Conservation (phyloP, 2,888 invertebrate species). For the Dynastes tityus region DNA sequence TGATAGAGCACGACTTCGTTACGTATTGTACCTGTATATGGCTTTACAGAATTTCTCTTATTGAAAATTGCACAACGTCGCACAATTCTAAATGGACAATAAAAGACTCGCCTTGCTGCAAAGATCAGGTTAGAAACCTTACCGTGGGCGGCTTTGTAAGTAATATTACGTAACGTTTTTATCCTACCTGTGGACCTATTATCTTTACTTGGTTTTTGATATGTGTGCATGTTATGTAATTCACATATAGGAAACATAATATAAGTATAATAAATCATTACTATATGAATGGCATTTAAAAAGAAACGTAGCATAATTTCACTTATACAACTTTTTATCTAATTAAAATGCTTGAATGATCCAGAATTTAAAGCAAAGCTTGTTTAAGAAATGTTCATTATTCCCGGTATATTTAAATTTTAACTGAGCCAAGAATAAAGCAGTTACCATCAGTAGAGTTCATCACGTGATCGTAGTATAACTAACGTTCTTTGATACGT, state of each 20-base stretch:
- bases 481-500: not conserved
- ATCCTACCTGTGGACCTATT: not conserved
- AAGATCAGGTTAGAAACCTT: constrained; percentile 28
- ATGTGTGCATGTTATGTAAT: not conserved
- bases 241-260: too few species aligned
- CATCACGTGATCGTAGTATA: not conserved
- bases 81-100: constrained; percentile 12
- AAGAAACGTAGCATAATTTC: too few species aligned
- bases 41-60: constrained; percentile 20
- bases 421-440: constrained; percentile 5
- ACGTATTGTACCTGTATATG: not conserved
- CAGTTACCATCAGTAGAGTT: constrained; percentile 13
- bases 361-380: too few species aligned
- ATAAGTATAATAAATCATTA: too few species aligned
- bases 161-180: constrained; percentile 13
- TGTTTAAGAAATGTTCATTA: not conserved
- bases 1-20: too few species aligned
- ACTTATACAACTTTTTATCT: too few species aligned
- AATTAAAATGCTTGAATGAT: too few species aligned
- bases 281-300: too few species aligned
- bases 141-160: constrained; percentile 23
- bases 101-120: constrained; percentile 23
- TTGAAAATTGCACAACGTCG: constrained; percentile 14
- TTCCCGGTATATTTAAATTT: constrained; percentile 7
- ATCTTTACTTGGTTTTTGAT: not conserved